Conservation (phyloP, 2,888 invertebrate species). For the Cancer borealis region DNA sequence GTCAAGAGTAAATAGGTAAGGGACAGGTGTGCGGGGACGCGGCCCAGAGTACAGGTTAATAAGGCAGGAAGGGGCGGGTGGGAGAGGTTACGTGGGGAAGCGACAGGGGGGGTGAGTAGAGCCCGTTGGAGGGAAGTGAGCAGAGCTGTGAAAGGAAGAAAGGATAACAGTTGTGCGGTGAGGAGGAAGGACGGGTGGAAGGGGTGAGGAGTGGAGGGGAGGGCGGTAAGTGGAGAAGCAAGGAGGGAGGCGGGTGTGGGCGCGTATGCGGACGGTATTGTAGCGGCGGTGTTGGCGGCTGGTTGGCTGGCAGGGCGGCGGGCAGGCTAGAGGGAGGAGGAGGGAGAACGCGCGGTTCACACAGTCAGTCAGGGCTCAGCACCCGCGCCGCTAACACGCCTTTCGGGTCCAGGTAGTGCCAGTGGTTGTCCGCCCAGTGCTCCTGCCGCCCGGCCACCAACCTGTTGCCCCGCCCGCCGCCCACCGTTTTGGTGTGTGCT, state of each 20-base stretch:
- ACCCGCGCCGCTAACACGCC: constrained; percentile 5
- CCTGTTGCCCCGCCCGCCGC: constrained; percentile 33
- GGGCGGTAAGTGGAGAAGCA: constrained; percentile 37
- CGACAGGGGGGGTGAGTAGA: background rate
- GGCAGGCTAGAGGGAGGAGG: background rate
- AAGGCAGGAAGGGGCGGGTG: constrained; percentile 17
- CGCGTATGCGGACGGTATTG: constrained; percentile 37
- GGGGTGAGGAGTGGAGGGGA: constrained; percentile 37
- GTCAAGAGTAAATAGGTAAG: constrained; percentile 9
- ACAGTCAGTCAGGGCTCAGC: constrained; percentile 35
- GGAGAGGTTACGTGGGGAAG: background rate
- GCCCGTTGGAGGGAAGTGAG: constrained; percentile 31
- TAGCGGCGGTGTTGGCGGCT: constrained; percentile 34
- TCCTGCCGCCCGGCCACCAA: constrained; percentile 22
- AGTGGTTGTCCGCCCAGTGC: constrained; percentile 7
- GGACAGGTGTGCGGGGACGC: constrained; percentile 40
- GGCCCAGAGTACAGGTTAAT: constrained; percentile 37
- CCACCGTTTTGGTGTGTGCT: background rate
- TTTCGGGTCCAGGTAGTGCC: background rate
- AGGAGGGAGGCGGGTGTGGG: constrained; percentile 31
- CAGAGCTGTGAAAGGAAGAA: constrained; percentile 17
- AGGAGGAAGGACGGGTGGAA: constrained; percentile 43
- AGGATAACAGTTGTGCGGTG: constrained; percentile 35
- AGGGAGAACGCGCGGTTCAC: constrained; percentile 34
- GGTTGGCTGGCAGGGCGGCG: constrained; percentile 31